phyloP scores from a whole-genome alignment of 1,140 invertebrate genomes.

The Phocides pigmalion region DNA sequence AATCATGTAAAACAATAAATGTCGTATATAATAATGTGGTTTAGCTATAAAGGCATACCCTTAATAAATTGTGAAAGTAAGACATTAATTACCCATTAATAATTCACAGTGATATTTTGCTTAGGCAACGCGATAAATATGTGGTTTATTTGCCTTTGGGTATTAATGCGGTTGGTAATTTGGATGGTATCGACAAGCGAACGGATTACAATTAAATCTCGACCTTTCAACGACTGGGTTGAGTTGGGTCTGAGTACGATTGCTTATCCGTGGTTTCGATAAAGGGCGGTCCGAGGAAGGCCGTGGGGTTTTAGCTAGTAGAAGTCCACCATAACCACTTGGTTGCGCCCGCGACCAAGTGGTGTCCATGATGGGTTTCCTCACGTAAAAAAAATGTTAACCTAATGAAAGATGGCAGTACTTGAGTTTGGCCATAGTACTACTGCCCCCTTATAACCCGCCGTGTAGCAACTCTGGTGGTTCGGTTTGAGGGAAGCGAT shows the following conservation, averaged over 20 bases:
- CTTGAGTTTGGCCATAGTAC: too few species aligned
- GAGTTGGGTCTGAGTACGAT: not conserved
- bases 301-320: too few species aligned
- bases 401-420: too few species aligned
- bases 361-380: too few species aligned
- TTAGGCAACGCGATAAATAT: constrained; percentile 27
- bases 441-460: too few species aligned
- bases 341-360: too few species aligned
- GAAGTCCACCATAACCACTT: too few species aligned
- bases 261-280: too few species aligned
- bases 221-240: constrained; percentile 4
- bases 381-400: too few species aligned
- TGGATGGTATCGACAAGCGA: constrained; percentile 25
- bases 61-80: constrained; percentile 32
- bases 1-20: constrained; percentile 19
- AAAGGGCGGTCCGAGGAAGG: too few species aligned
- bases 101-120: constrained; percentile 29
- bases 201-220: constrained; percentile 20
- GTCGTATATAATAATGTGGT: constrained; percentile 25
- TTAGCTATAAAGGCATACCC: constrained; percentile 19
- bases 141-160: constrained; percentile 20
- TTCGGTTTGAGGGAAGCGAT: too few species aligned
- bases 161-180: constrained; percentile 20
- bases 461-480: too few species aligned
- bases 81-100: constrained; percentile 34